These are phyloP conservation scores for Watersipora subatra DNA, from an alignment of 1,140 invertebrate species.

Conservation along the genomic window DNA sequence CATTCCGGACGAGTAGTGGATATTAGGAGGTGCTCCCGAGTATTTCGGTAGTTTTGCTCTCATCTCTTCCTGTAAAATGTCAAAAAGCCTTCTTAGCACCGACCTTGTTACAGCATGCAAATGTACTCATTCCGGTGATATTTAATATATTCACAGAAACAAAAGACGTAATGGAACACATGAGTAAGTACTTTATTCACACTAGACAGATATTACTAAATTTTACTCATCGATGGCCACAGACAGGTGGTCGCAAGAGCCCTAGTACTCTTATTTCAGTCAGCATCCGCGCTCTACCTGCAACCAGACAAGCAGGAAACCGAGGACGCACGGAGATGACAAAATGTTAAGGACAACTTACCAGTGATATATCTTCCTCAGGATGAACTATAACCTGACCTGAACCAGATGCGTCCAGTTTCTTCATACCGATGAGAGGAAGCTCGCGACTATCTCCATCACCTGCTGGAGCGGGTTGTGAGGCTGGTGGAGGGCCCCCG, in stretches of 20 bases:
- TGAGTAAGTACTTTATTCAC: neutral
- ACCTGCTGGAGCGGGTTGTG: slow-evolving; percentile 15
- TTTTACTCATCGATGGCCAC: neutral
- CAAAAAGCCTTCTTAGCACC: neutral
- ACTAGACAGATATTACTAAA: neutral
- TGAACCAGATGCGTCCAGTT: slow-evolving; percentile 58
- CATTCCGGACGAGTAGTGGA: neutral
- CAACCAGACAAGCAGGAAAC: neutral
- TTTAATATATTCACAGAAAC: neutral
- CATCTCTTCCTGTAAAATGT: slow-evolving; percentile 59
- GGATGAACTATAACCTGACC: slow-evolving; percentile 81
- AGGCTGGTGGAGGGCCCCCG: slow-evolving; percentile 29
- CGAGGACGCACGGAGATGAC: neutral
- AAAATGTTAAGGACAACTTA: slow-evolving; percentile 35
- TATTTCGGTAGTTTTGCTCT: slow-evolving; percentile 63
- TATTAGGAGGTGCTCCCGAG: slow-evolving; percentile 24
- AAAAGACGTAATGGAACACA: neutral
- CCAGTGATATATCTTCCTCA: slow-evolving; percentile 75
- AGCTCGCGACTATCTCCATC: neutral
- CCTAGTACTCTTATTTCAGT: neutral
- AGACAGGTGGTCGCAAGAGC: neutral
- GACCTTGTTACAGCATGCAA: neutral
- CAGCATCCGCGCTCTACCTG: neutral
- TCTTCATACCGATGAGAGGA: slow-evolving; percentile 41
- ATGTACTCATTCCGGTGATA: no score